Evolutionary conservation across 2,797 vertebrate genomes (phyloP), one percentile per base, ranked within the genome.

Genomic region (Eulemur rubriventer): DNA sequence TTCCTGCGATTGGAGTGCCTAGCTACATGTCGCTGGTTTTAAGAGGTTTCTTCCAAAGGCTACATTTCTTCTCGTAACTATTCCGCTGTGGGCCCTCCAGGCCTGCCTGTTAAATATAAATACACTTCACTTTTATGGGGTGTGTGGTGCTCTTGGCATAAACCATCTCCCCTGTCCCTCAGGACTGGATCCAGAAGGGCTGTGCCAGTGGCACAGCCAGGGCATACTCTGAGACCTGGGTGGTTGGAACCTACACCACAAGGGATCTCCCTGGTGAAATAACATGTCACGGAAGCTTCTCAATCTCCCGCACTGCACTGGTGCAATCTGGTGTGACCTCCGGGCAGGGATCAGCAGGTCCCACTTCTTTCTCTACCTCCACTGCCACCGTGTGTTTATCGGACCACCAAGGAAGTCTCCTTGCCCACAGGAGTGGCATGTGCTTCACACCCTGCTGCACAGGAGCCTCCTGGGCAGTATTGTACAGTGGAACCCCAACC

Each of bases 41-140:
- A 12, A 91, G 50, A 88, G 61, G 61, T 16, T 80, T 73, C 67
- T 22, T 69, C 78, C 73, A 28, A 50, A 46, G 87, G 24, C 75
- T 76, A 17, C 50, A 30, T 46, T 67, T 88, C 90, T 79, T 87
- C 67, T 81, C 0, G 0, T 48, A 14, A n/a, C 11, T 14, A 9
- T 43, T 16, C 59, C 17, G 6, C 79, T 7, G 24, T 2, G 28
- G 61, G 70, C 73, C 57, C 48, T 17, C 73, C 82, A 55, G 82
- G 75, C 82, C 30, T 30, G 80, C 85, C 75, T 8, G 10, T 14
- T 26, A 0, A 18, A 17, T 46, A 33, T 92, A 97, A 94, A 97
- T 61, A 91, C 93, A 93, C 96, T 95, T 96, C 43, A 79, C 75
- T 95, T 96, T 96, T 87, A 96, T 12, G 80, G 84, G 52, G 41